A percentile compares a stretch with the other conserved stretches of the same genome.
These are phyloP conservation scores for Bibio marci DNA, from an alignment of 2,888 invertebrate species.

Conservation along the genomic window DNA sequence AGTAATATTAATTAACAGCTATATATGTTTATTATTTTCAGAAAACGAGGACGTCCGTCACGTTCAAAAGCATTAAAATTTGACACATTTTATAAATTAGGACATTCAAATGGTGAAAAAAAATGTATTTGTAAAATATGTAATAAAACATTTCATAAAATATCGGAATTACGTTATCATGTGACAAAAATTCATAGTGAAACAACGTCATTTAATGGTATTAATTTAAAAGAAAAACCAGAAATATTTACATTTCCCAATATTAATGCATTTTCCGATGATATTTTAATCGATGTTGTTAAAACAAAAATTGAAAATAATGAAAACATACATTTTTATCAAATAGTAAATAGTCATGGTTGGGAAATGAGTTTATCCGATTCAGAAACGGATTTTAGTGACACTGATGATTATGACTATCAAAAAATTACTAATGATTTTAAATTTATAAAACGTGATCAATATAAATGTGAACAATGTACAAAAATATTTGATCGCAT, in stretches of 20 bases:
- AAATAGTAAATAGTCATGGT: conserved; percentile 19
- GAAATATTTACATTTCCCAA: background rate
- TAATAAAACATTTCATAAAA: background rate
- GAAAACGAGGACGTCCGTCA: background rate
- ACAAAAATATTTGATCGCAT: conserved; percentile 25
- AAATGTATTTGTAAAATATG: conserved; percentile 2
- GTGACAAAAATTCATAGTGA: background rate
- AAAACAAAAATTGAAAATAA: background rate
- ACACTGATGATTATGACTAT: conserved; percentile 8
- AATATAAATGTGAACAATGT: conserved; percentile 28
- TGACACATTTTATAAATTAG: background rate
- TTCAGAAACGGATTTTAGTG: conserved; percentile 24
- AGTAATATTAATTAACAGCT: no score
- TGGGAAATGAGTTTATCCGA: conserved; percentile 23
- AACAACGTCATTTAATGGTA: background rate
- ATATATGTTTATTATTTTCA: no score
- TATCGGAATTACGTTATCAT: background rate
- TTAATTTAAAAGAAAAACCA: background rate
- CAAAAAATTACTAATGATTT: conserved; percentile 2
- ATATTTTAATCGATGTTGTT: background rate
- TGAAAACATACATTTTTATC: conserved; percentile 15
- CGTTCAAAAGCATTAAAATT: background rate
- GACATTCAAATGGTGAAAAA: conserved; percentile 3
- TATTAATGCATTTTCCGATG: background rate
- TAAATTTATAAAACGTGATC: conserved; percentile 4